A percentile compares a stretch with the other conserved stretches of the same genome.
Evolutionary conservation across 2,797 vertebrate species (phyloP).

Genomic region (Arnoldichthys spilopterus): DNA sequence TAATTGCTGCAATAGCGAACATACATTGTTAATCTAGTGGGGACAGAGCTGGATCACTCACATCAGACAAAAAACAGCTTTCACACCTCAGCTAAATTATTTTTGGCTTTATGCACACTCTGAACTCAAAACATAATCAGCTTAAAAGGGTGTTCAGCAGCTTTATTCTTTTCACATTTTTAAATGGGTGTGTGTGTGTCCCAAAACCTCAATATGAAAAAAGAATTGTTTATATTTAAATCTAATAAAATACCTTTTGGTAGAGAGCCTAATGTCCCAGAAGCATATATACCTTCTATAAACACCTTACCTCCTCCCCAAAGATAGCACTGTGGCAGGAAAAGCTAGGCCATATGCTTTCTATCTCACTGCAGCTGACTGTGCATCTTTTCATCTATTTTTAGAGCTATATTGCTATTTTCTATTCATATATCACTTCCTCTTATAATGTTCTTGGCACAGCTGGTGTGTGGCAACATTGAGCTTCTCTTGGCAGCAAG

Average conservation of each 20-base stretch:
- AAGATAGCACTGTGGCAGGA: neutral
- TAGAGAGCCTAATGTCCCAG: neutral
- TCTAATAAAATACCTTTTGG: neutral
- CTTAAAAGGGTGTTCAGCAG: neutral
- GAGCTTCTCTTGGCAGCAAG: neutral
- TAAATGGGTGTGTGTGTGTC: too few species aligned
- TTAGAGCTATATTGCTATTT: conserved; percentile 36
- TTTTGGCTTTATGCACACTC: too few species aligned
- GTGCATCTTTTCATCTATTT: conserved; percentile 25
- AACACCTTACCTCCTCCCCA: neutral
- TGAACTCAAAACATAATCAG: neutral
- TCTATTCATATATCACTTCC: neutral
- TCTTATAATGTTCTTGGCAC: conserved; percentile 5
- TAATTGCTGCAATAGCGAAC: too few species aligned
- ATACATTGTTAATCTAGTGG: too few species aligned
- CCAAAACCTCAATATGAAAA: neutral
- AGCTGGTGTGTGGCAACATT: neutral
- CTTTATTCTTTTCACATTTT: neutral
- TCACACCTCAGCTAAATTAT: too few species aligned
- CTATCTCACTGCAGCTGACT: conserved; percentile 12
- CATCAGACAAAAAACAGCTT: too few species aligned
- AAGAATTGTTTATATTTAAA: neutral
- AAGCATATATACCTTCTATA: neutral
- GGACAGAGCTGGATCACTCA: too few species aligned
- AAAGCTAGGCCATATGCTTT: conserved; percentile 31